A percentile compares a stretch with the other conserved stretches of the same genome.
Evolutionary conservation across 2,888 invertebrate species (phyloP).

Genomic region (Baronia brevicornis): DNA sequence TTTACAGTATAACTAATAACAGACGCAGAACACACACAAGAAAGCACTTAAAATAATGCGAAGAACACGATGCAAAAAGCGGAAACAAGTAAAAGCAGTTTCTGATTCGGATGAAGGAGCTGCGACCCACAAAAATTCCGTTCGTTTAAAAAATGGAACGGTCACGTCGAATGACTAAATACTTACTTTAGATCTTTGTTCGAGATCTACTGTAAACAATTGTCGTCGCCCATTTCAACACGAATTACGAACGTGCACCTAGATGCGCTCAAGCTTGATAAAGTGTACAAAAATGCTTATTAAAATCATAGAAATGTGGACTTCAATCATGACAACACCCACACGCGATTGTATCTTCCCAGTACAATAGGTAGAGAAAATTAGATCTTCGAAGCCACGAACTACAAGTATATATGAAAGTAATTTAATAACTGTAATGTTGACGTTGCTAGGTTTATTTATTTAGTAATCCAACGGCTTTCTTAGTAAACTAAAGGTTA

Average conservation of each 20-base stretch:
- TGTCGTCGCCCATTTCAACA: constrained; percentile 33
- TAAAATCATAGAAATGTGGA: constrained; percentile 38
- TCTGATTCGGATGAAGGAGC: constrained; percentile 34
- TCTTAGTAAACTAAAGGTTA: too few species aligned
- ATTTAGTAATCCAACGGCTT: too few species aligned
- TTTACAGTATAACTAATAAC: too few species aligned
- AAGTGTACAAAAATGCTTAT: constrained; percentile 35
- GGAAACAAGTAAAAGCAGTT: constrained; percentile 31
- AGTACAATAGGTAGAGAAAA: constrained; percentile 20
- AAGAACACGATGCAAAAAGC: constrained; percentile 5
- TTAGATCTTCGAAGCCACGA: constrained; percentile 10
- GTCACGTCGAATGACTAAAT: constrained; percentile 29
- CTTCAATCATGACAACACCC: constrained; percentile 51
- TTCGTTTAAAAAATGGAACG: constrained; percentile 32
- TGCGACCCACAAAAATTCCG: constrained; percentile 27
- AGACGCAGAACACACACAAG: constrained; percentile 6
- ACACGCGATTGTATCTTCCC: constrained; percentile 50
- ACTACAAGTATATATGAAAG: constrained; percentile 28
- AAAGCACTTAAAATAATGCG: constrained; percentile 12
- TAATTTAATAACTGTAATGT: constrained; percentile 28
- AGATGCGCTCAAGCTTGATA: constrained; percentile 31
- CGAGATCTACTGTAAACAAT: constrained; percentile 40
- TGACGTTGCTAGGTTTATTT: constrained; percentile 11
- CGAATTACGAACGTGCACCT: constrained; percentile 36
- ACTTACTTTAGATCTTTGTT: constrained; percentile 36